Conservation (phyloP, 2,113 vertebrate species). For the Nestor notabilis region DNA sequence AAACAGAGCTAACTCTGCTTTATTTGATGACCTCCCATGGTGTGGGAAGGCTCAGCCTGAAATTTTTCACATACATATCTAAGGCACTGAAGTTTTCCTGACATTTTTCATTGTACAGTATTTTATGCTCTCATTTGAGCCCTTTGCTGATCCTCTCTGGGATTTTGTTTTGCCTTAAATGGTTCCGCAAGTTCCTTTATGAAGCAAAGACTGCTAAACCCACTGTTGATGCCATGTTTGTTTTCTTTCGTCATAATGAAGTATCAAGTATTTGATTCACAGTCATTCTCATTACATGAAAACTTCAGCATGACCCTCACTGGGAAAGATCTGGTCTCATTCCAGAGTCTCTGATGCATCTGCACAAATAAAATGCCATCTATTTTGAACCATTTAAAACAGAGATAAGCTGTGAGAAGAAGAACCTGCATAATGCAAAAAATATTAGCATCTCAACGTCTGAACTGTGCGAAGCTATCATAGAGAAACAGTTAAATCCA, state of each 20-base stretch:
- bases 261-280: slow-evolving; percentile 28
- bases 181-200: slow-evolving; percentile 28
- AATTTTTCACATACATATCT: slow-evolving; percentile 61
- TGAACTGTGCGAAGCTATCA: background rate
- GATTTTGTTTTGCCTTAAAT: slow-evolving; percentile 62
- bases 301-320: slow-evolving; percentile 1
- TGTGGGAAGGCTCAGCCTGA: slow-evolving; percentile 64
- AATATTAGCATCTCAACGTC: background rate
- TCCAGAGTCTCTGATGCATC: slow-evolving; percentile 40
- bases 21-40: slow-evolving; percentile 45
- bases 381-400: slow-evolving; percentile 34
- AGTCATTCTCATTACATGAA: background rate
- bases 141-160: slow-evolving; percentile 30
- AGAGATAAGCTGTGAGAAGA: slow-evolving; percentile 28
- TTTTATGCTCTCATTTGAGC: slow-evolving; percentile 54
- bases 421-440: background rate
- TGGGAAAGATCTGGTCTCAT: slow-evolving; percentile 29
- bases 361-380: slow-evolving; percentile 62
- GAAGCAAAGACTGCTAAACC: slow-evolving; percentile 28
- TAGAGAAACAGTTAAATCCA: background rate
- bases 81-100: slow-evolving; percentile 46
- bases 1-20: slow-evolving; percentile 48
- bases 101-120: slow-evolving; percentile 63
- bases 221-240: slow-evolving; percentile 32
- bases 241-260: slow-evolving; percentile 25